phyloP scores from a whole-genome alignment of 2,113 vertebrate genomes.

The Psilopsiagon aymara region DNA sequence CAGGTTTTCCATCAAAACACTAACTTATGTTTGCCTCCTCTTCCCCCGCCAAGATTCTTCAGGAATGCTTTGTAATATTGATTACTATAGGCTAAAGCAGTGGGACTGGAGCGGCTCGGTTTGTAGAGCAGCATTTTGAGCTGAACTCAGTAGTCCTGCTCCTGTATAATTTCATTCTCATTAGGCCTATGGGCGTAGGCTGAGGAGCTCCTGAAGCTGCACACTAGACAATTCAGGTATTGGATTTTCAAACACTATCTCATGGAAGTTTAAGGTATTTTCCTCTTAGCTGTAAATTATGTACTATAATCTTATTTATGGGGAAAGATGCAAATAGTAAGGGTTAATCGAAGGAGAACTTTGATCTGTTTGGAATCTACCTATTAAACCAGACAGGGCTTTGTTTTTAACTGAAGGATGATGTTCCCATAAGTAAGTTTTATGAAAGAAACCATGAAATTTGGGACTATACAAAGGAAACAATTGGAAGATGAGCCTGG shows the following conservation, averaged over 20 bases:
- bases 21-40: conserved; percentile 34
- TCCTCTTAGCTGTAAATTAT: conserved; percentile 19
- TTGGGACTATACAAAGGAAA: neutral
- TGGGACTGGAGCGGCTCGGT: neutral
- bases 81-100: conserved; percentile 59
- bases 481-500: neutral
- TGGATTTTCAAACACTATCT: neutral
- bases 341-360: neutral
- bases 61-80: conserved; percentile 71
- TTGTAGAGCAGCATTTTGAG: neutral
- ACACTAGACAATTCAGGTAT: neutral
- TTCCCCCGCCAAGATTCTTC: conserved; percentile 1
- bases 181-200: neutral
- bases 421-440: neutral
- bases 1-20: neutral
- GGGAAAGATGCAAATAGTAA: conserved; percentile 12
- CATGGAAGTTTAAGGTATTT: neutral
- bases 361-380: conserved; percentile 3
- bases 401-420: neutral
- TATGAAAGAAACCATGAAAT: neutral
- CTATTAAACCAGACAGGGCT: neutral
- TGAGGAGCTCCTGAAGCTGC: neutral
- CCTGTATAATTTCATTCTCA: neutral
- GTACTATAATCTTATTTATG: conserved; percentile 46
- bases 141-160: neutral